Evolutionary conservation across 2,888 invertebrate species (phyloP).

Genomic region (Acholoe squamosa): DNA sequence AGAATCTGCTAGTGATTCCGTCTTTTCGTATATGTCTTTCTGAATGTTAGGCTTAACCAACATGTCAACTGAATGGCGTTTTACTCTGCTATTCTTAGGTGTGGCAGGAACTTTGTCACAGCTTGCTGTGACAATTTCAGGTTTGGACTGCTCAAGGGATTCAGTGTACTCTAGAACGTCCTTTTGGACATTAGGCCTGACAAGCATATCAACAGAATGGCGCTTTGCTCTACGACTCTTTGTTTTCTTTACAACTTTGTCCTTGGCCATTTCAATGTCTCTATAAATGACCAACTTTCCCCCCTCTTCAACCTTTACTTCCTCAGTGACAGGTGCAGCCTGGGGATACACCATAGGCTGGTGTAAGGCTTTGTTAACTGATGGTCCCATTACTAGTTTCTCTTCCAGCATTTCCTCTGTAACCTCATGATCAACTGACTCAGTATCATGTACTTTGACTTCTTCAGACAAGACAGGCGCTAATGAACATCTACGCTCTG

Average conservation of each 20-base stretch:
- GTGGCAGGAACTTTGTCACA: background rate
- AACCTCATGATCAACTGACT: background rate
- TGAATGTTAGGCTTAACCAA: slow-evolving; percentile 3
- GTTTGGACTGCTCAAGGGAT: background rate
- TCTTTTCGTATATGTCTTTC: background rate
- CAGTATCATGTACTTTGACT: background rate
- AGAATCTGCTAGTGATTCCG: background rate
- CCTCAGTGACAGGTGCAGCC: slow-evolving; percentile 2
- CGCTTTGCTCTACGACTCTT: background rate
- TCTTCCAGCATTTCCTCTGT: slow-evolving; percentile 44
- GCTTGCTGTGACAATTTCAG: background rate
- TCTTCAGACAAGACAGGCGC: background rate
- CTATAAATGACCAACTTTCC: background rate
- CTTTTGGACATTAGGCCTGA: slow-evolving; percentile 10
- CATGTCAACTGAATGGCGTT: slow-evolving; percentile 21
- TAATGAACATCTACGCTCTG: background rate
- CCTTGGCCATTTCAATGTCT: slow-evolving; percentile 2
- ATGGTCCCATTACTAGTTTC: slow-evolving; percentile 31
- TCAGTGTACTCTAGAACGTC: background rate
- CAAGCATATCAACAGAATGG: slow-evolving; percentile 33
- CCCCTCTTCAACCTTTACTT: slow-evolving; percentile 32
- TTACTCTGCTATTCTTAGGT: background rate
- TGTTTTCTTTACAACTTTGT: background rate
- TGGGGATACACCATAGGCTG: slow-evolving; percentile 24
- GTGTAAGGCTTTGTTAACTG: background rate